A percentile compares a stretch with the other conserved stretches of the same genome.
Conservation (phyloP, 2,113 vertebrate species). For the Lycaon pictus region DNA sequence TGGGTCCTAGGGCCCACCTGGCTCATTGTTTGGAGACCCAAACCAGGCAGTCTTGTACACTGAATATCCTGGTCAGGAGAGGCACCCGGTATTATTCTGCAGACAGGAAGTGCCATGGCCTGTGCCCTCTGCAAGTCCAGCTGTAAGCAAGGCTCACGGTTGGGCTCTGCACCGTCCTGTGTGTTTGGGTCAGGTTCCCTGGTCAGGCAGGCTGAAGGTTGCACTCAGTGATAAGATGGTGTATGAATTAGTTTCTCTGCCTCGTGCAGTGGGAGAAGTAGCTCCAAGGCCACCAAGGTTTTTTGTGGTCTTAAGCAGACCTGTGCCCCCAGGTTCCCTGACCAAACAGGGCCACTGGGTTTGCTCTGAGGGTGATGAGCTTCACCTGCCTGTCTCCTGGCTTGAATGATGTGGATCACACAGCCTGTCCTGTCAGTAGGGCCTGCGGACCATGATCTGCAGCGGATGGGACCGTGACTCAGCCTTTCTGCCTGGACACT, state of each 20-base stretch:
- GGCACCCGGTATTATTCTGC: not conserved
- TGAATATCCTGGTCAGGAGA: not conserved
- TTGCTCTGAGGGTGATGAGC: not conserved
- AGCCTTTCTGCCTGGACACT: not conserved
- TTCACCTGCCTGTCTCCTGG: not conserved
- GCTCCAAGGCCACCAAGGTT: not conserved
- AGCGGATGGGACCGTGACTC: not conserved
- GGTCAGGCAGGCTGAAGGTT: not conserved
- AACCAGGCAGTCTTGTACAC: not conserved
- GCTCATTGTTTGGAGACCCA: not conserved
- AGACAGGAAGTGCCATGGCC: not conserved
- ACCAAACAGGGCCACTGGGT: not conserved
- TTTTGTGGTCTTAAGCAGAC: not conserved
- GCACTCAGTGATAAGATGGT: not conserved
- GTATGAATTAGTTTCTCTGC: not conserved
- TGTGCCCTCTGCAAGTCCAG: not conserved
- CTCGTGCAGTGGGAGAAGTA: not conserved
- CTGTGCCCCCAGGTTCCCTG: not conserved
- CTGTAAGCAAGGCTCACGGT: not conserved
- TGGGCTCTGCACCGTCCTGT: not conserved
- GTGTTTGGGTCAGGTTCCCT: not conserved
- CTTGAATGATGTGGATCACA: not conserved
- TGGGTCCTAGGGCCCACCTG: not conserved
- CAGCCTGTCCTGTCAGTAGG: not conserved
- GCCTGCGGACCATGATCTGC: not conserved